Evolutionary conservation across 2,888 invertebrate genomes (phyloP), one percentile per base, ranked within the genome.

Genomic region (Perizoma flavofasciatum): DNA sequence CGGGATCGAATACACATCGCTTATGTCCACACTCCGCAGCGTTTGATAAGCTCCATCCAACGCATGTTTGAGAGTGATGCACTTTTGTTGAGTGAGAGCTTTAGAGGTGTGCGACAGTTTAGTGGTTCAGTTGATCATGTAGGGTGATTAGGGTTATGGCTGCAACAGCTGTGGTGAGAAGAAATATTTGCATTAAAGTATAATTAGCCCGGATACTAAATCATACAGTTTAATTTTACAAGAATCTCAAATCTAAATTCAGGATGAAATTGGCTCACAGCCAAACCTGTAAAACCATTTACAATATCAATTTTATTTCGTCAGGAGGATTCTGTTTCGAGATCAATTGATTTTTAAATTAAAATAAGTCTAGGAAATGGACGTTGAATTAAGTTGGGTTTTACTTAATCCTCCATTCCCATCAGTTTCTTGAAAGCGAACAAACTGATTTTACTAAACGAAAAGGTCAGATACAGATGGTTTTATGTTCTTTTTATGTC

Each of bases 401-500:
- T 5, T 9, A 2, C 41, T 47, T 47, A 0, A 49, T 52, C 61
- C 60, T 47, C 49, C 49, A 22, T 22, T 22, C 22, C 22, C 22
- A 22, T 55, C 57, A 39, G 11, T 45, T 35, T 47, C 51, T 48
- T 48, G 55, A 48, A 41, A 46, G 54, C 58, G 49, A 61, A 63
- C 61, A 59, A 62, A 57, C 65, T 55, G 40, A 49, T 56, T 47
- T 45, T 57, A 45, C 55, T 55, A 45, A 55, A 55, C 45, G 53
- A 44, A 60, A 62, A 65, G 61, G 58, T 60, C 50, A 49, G 54
- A 54, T 56, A 59, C 52, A 34, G 45, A 32, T 53, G 44, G 52
- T 65, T 70, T 68, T 60, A 59, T 55, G 58, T 61, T 63, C 56
- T 68, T 77, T 70, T 72, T 72, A 71, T 68, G 61, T 70, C 63